Base-by-base conservation (phyloP, 2,888 invertebrate genomes). In the Drosophila nr. fundita region DNA sequence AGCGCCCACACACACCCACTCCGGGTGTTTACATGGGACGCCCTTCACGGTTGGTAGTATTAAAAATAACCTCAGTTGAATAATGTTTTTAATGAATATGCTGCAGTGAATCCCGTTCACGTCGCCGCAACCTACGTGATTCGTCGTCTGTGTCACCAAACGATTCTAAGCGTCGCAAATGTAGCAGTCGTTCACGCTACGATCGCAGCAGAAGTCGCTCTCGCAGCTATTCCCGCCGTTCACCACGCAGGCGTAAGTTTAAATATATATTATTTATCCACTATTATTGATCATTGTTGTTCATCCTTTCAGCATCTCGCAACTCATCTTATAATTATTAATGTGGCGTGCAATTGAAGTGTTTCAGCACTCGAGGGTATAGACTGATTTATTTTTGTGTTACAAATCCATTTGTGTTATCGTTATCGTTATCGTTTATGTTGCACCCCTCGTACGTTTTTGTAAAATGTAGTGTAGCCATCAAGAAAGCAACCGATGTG, bases 21-120 rank as follows among this genome's bases (percentile, higher is more conserved):
- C 99, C 99, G 10, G 99, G 99, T 66, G 97, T 99, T 83, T 99
- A 99, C 92, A 98, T 98, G 96, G 99, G 99, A 57, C 97, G 97
- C 93, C 97, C 98, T 2, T 97, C 98, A 30, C 90, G 88, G 92
- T 88, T 7, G 27, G 80, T 63, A 36, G 64, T 45, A 15, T n/a
- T 7, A 0, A 13, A 60, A 60, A 36, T 30, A 21, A 15, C 21
- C 1, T 8, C 13, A 2, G 15, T 40, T 1, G 32, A 45, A 13
- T 42, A 45, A 32, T n/a, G 5, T 29, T 32, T 50, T 30, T 6
- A 24, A 11, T 10, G 6, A 27, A 49, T 36, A 13, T 40, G 7
- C 45, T 48, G 36, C 40, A 78, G 73, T 30, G 64, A 48, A 7
- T 78, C 84, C 1, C 71, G 64, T 27, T 50, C 71, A 29, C 76